Percentiles rank a stretch among this genome's conserved stretches.
Conservation (phyloP, 1,140 invertebrate genomes). For the Pogonognathellus flavescens region DNA sequence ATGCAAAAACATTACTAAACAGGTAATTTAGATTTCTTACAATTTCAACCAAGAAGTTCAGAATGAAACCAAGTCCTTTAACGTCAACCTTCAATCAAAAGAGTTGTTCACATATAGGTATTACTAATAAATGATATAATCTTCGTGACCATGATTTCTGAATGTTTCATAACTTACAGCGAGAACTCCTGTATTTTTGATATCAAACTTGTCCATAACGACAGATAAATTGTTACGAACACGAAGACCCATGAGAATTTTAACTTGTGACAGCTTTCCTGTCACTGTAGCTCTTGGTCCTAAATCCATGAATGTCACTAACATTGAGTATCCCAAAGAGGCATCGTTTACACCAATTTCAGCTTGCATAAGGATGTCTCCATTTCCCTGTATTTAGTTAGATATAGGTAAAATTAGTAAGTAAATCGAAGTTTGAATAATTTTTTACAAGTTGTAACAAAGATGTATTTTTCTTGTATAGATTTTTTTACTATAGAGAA, state of each 20-base stretch:
- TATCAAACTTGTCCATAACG: constrained; percentile 57
- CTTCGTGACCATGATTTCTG: no score
- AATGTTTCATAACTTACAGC: no score
- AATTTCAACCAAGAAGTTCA: constrained; percentile 59
- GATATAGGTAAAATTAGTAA: not conserved
- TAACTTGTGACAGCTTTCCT: constrained; percentile 46
- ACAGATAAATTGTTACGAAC: not conserved
- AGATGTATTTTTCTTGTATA: no score
- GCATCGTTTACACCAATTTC: constrained; percentile 54
- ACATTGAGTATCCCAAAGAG: constrained; percentile 28
- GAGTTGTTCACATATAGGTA: no score
- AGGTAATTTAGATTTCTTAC: constrained; percentile 50
- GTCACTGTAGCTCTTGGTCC: constrained; percentile 50
- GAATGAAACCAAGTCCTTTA: constrained; percentile 58
- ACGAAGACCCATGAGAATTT: constrained; percentile 34
- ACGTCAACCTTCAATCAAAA: constrained; percentile 36
- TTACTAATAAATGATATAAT: no score
- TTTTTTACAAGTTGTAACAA: no score
- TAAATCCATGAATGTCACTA: constrained; percentile 58
- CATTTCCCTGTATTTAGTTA: constrained; percentile 27
- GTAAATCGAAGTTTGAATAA: not conserved
- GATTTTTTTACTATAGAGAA: no score
- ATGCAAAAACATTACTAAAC: not conserved
- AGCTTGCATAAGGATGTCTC: constrained; percentile 55
- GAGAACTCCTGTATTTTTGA: constrained; percentile 53